These are phyloP conservation scores for Sebastes ruberrimus DNA, from an alignment of 2,797 vertebrate genomes.

Conservation along the genomic window DNA sequence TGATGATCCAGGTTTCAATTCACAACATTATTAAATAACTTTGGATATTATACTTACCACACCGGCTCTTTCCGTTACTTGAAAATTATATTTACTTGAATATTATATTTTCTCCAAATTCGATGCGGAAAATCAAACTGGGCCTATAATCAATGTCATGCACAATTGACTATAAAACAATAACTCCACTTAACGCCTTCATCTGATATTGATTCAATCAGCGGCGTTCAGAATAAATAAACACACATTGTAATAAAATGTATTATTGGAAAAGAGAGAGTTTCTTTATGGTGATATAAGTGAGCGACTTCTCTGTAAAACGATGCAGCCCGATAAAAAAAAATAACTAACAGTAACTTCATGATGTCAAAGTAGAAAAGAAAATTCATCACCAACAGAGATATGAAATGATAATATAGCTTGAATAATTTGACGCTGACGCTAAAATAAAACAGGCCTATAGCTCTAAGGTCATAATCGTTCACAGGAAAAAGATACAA, in stretches of 20 bases:
- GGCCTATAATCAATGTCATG: background rate
- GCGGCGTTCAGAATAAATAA: background rate
- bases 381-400: background rate
- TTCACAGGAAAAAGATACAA: background rate
- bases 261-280: constrained; percentile 12
- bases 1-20: background rate
- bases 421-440: background rate
- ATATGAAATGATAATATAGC: background rate
- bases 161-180: background rate
- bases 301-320: constrained; percentile 61
- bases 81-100: background rate
- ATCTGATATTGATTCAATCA: background rate
- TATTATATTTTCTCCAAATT: background rate
- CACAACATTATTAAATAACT: background rate
- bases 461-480: too few relatives aligned
- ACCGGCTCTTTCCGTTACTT: background rate
- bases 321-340: constrained; percentile 63
- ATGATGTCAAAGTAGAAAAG: background rate
- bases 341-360: constrained; percentile 13
- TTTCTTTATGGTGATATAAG: constrained; percentile 67
- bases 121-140: background rate
- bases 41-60: background rate
- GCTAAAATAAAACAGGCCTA: background rate
- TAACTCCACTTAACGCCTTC: background rate
- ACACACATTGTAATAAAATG: constrained; percentile 34